Percentiles rank a stretch among this genome's conserved stretches.
Conservation (phyloP, 2,888 invertebrate genomes). For the Capitulum mitella region DNA sequence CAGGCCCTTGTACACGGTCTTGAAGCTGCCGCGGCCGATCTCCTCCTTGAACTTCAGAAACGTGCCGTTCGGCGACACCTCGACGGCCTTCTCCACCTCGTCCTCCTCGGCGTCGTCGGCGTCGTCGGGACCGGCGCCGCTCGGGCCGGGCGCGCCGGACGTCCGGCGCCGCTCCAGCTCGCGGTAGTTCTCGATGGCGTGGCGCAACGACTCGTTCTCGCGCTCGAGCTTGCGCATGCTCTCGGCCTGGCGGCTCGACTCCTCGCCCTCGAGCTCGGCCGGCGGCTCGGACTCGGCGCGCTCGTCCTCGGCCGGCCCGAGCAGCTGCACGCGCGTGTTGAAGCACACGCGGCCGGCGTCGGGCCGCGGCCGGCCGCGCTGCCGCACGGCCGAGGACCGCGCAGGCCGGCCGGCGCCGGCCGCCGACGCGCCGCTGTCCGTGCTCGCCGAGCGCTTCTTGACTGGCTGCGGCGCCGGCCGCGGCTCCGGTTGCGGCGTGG, state of each 20-base stretch:
- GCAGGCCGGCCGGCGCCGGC: background rate
- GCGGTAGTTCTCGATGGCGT: conserved; percentile 20
- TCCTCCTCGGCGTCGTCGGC: conserved; percentile 44
- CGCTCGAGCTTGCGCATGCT: conserved; percentile 19
- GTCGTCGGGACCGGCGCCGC: background rate
- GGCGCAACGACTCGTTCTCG: conserved; percentile 22
- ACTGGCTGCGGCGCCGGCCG: background rate
- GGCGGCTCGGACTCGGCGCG: background rate
- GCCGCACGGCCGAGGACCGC: conserved; percentile 10
- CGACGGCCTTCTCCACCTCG: conserved; percentile 77
- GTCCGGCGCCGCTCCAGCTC: background rate
- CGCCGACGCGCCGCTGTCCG: background rate
- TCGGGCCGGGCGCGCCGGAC: background rate
- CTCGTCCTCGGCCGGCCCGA: background rate
- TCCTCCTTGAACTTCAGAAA: conserved; percentile 98
- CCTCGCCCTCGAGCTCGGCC: background rate
- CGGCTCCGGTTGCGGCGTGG: background rate
- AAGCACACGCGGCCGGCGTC: conserved; percentile 8
- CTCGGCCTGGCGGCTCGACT: background rate
- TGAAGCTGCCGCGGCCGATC: conserved; percentile 96
- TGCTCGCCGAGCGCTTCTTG: background rate
- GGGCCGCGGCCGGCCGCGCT: conserved; percentile 13
- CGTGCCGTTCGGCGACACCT: conserved; percentile 85
- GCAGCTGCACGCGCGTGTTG: background rate
- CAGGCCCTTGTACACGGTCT: conserved; percentile 95